phyloP scores from a whole-genome alignment of 1,140 invertebrate genomes.

The Oscheius sp. region DNA sequence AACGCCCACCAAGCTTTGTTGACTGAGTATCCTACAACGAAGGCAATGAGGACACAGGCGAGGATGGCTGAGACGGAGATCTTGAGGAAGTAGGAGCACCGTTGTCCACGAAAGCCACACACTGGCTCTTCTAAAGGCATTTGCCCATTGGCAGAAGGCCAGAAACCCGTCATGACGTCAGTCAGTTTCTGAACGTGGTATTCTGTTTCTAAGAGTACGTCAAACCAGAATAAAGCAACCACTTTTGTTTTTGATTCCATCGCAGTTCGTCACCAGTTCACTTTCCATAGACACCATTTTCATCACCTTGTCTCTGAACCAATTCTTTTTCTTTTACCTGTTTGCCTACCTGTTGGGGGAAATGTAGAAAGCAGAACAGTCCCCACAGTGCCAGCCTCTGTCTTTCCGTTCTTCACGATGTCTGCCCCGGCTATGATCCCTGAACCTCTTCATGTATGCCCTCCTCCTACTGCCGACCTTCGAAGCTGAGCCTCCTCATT shows the following conservation, averaged over 20 bases:
- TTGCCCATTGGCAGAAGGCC: constrained; percentile 53
- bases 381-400: constrained; percentile 37
- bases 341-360: constrained; percentile 46
- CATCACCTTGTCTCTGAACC: constrained; percentile 51
- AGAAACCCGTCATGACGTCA: constrained; percentile 58
- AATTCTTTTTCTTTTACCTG: neutral
- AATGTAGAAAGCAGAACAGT: constrained; percentile 56
- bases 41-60: constrained; percentile 45
- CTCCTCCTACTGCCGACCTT: constrained; percentile 37
- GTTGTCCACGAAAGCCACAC: constrained; percentile 53
- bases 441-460: neutral
- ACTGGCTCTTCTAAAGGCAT: constrained; percentile 55
- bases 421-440: constrained; percentile 23
- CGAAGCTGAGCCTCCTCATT: constrained; percentile 56
- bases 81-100: constrained; percentile 53
- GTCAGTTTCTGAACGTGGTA: constrained; percentile 52
- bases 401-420: neutral
- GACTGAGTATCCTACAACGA: constrained; percentile 40
- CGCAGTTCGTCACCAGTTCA: constrained; percentile 48
- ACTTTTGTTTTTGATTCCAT: constrained; percentile 51
- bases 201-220: neutral
- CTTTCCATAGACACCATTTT: constrained; percentile 58
- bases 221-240: constrained; percentile 57
- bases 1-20: constrained; percentile 48
- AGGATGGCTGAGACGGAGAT: constrained; percentile 46